Percentiles rank a stretch among this genome's conserved stretches.
Evolutionary conservation across 2,797 vertebrate species (phyloP).

Genomic region (Florisuga fusca): DNA sequence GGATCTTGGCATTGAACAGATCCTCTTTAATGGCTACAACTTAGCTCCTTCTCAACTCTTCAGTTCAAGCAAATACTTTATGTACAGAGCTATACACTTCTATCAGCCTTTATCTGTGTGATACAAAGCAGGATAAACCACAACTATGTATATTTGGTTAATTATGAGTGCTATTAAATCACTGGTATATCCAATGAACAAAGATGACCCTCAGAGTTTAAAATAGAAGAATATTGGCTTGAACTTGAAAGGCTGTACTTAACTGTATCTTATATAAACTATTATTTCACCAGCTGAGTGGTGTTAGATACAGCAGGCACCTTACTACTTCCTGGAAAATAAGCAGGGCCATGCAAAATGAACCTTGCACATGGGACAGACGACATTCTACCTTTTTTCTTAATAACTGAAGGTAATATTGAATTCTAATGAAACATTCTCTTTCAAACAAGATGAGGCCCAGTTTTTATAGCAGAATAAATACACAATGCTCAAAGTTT

Average conservation of each 20-base stretch:
- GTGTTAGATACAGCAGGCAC: neutral
- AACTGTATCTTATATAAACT: conserved; percentile 17
- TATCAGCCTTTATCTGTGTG: conserved; percentile 41
- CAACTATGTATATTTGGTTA: conserved; percentile 1
- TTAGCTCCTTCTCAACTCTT: neutral
- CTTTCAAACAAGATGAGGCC: neutral
- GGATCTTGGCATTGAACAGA: conserved; percentile 59
- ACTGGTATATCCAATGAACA: conserved; percentile 1
- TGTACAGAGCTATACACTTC: neutral
- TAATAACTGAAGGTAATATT: neutral
- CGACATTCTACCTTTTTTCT: neutral
- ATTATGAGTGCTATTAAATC: conserved; percentile 35
- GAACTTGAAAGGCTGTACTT: conserved; percentile 35
- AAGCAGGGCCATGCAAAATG: neutral
- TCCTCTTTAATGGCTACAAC: conserved; percentile 15
- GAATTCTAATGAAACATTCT: neutral
- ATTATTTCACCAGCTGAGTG: neutral
- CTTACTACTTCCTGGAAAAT: neutral
- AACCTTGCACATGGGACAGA: neutral
- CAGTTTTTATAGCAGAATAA: neutral
- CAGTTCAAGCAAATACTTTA: conserved; percentile 28
- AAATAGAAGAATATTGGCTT: neutral
- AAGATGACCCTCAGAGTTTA: neutral
- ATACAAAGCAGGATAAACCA: conserved; percentile 55
- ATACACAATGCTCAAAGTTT: neutral